Percentiles rank a stretch among this genome's conserved stretches.
phyloP scores from a whole-genome alignment of 2,113 vertebrate genomes.

The Cichladusa arquata region DNA sequence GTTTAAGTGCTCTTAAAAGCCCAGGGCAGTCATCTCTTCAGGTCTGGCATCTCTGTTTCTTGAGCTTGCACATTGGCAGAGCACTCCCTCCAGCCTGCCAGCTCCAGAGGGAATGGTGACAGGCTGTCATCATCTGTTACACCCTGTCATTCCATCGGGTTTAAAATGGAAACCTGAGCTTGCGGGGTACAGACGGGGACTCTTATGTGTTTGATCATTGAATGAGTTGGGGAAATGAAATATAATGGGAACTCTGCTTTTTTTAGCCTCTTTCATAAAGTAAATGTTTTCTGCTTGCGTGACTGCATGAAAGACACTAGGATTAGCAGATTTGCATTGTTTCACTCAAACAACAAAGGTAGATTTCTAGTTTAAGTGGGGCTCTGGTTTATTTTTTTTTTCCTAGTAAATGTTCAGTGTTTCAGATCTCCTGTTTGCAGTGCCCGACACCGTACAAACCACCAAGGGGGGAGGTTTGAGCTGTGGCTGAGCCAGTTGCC shows the following conservation, averaged over 20 bases:
- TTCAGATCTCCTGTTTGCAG: background rate
- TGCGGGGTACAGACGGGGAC: background rate
- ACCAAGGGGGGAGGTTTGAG: background rate
- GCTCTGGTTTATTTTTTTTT: background rate
- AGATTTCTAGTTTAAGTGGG: background rate
- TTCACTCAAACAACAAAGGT: background rate
- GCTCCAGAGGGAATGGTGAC: background rate
- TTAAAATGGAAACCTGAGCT: background rate
- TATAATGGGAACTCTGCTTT: background rate
- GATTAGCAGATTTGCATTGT: background rate
- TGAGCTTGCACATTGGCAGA: background rate
- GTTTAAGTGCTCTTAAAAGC: background rate
- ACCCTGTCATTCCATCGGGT: background rate
- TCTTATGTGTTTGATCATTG: background rate
- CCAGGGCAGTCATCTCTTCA: background rate
- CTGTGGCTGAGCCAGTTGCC: background rate
- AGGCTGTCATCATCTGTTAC: background rate
- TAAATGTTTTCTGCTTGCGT: background rate
- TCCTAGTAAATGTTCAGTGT: background rate
- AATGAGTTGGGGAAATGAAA: background rate
- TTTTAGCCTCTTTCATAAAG: background rate
- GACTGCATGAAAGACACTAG: background rate
- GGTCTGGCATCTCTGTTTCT: slow-evolving; percentile 8
- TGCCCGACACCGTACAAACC: background rate
- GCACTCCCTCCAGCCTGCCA: background rate